These are phyloP conservation scores for Anoplopoma fimbria DNA, from an alignment of 2,113 vertebrate genomes.

Conservation along the genomic window DNA sequence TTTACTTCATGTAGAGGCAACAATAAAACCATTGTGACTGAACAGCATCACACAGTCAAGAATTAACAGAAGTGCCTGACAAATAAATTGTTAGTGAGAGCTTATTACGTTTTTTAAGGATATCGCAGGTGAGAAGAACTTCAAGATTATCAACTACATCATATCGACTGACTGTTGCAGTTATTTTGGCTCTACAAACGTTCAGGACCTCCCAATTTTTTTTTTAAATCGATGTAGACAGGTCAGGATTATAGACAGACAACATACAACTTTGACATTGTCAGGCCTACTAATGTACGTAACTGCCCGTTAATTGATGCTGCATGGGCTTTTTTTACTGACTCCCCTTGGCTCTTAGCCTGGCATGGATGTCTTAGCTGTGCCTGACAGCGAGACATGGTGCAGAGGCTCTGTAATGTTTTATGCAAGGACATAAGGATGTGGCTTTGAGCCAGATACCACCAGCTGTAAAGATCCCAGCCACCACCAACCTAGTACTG, in stretches of 20 bases:
- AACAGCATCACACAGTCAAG: slow-evolving; percentile 1
- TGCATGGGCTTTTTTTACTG: slow-evolving; percentile 55
- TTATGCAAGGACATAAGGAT: slow-evolving; percentile 63
- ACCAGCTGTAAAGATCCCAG: slow-evolving; percentile 32
- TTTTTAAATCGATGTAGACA: not conserved
- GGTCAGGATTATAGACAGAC: slow-evolving; percentile 40
- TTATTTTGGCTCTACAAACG: not conserved
- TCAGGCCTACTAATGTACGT: slow-evolving; percentile 46
- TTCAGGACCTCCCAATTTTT: not conserved
- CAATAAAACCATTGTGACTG: slow-evolving; percentile 21
- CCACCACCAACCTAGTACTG: slow-evolving; percentile 37
- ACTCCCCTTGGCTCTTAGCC: slow-evolving; percentile 59
- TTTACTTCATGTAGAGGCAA: slow-evolving; percentile 20
- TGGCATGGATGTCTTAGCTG: slow-evolving; percentile 40
- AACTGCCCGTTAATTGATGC: slow-evolving; percentile 63
- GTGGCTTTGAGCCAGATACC: slow-evolving; percentile 59
- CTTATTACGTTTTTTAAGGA: not conserved
- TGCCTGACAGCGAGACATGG: slow-evolving; percentile 52
- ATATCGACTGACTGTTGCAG: not conserved
- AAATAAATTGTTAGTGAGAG: not conserved
- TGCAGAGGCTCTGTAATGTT: slow-evolving; percentile 61
- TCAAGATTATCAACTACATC: not conserved
- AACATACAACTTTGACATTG: slow-evolving; percentile 61
- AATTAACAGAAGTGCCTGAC: not conserved
- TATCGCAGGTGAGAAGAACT: not conserved